Conservation (phyloP, 2,113 vertebrate species). For the Protobothrops mucrosquamatus region DNA sequence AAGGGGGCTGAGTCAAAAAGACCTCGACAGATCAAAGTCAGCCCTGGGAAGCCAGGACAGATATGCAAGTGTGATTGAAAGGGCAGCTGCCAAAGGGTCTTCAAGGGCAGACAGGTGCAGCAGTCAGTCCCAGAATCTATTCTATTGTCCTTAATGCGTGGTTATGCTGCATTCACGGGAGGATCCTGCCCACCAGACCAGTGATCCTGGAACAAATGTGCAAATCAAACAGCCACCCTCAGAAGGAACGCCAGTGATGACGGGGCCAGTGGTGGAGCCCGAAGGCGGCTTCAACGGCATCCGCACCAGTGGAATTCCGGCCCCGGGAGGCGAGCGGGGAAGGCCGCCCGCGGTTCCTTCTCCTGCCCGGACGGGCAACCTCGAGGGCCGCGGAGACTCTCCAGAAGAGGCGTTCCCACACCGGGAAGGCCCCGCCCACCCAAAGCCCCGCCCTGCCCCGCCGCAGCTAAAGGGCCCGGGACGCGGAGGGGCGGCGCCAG, state of each 20-base stretch:
- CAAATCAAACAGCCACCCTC: background rate
- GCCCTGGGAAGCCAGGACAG: background rate
- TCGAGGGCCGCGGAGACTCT: accelerated
- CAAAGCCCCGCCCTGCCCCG: no score
- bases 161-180: background rate
- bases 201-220: background rate
- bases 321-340: background rate
- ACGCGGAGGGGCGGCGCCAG: conserved; percentile 60
- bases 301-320: background rate
- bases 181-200: background rate
- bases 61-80: background rate
- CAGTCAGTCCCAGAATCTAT: background rate
- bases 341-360: no score
- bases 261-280: background rate
- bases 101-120: background rate
- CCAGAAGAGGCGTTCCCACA: background rate
- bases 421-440: background rate
- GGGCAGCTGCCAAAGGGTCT: background rate
- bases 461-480: conserved; percentile 73
- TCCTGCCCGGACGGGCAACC: background rate
- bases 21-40: background rate
- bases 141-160: background rate
- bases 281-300: no score
- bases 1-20: background rate
- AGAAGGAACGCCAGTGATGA: background rate